phyloP scores from a whole-genome alignment of 2,888 invertebrate genomes.

The Caenorhabditis sp. region DNA sequence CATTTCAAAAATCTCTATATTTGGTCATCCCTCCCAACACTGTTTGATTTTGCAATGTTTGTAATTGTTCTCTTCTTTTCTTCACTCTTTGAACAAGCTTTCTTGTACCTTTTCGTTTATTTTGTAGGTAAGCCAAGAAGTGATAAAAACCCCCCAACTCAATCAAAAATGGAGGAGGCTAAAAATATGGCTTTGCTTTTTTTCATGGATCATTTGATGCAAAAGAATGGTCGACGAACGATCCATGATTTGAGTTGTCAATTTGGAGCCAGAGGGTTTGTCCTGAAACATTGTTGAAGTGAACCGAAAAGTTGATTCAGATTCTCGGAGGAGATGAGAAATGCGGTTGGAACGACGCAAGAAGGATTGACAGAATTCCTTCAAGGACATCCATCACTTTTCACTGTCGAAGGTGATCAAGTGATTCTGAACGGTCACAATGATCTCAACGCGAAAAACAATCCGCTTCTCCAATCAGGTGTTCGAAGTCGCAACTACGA shows the following conservation, averaged over 20 bases:
- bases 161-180: slow-evolving; percentile 65
- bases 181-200: slow-evolving; percentile 91
- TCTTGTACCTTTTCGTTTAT: not conserved
- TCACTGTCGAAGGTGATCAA: slow-evolving; percentile 87
- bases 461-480: slow-evolving; percentile 61
- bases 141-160: slow-evolving; percentile 4
- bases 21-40: not conserved
- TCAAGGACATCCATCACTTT: slow-evolving; percentile 81
- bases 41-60: not conserved
- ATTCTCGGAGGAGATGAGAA: slow-evolving; percentile 97
- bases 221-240: slow-evolving; percentile 76
- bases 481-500: slow-evolving; percentile 79
- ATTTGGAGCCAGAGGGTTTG: slow-evolving; percentile 91
- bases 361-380: slow-evolving; percentile 89
- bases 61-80: not conserved
- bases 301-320: no score
- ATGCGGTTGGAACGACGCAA: slow-evolving; percentile 73
- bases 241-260: slow-evolving; percentile 89
- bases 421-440: slow-evolving; percentile 70
- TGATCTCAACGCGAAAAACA: slow-evolving; percentile 70
- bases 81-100: not conserved
- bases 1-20: no score
- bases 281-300: not conserved
- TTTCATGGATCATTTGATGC: slow-evolving; percentile 96
- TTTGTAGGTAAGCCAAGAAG: slow-evolving; percentile 49